Conservation (phyloP, 2,797 vertebrate species). For the Enteromius anoplus region DNA sequence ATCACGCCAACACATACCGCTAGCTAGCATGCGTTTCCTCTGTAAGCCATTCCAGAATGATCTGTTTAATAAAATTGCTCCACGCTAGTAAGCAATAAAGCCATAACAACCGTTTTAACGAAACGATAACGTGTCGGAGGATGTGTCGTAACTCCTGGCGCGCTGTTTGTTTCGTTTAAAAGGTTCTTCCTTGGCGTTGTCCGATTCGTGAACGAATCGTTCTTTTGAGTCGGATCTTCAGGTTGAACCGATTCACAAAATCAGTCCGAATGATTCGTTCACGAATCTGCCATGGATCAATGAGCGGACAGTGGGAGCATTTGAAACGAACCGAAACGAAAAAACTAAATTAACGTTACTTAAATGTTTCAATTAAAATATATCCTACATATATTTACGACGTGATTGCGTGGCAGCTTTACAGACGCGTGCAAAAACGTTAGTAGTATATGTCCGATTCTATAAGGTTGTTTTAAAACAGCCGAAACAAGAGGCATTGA, state of each 20-base stretch:
- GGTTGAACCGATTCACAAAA: background rate
- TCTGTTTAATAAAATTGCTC: background rate
- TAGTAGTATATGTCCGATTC: background rate
- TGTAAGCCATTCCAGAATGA: background rate
- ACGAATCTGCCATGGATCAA: background rate
- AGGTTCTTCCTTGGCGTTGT: slow-evolving; percentile 10
- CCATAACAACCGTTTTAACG: background rate
- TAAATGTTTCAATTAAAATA: background rate
- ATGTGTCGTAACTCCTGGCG: background rate
- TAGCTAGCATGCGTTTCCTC: slow-evolving; percentile 38
- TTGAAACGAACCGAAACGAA: background rate
- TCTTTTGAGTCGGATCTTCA: slow-evolving; percentile 11
- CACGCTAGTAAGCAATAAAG: background rate
- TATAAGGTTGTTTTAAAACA: background rate
- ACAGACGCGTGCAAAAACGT: background rate
- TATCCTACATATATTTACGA: background rate
- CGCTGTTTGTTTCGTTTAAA: slow-evolving; percentile 7
- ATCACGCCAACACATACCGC: slow-evolving; percentile 5
- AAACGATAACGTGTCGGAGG: background rate
- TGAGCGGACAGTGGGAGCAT: background rate
- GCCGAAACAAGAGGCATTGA: background rate
- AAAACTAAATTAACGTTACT: background rate
- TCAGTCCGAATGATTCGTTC: background rate
- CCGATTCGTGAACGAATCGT: slow-evolving; percentile 15
- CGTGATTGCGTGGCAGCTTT: background rate